Base-by-base conservation (phyloP, 2,888 invertebrate species). In the Hybos culiciformis region DNA sequence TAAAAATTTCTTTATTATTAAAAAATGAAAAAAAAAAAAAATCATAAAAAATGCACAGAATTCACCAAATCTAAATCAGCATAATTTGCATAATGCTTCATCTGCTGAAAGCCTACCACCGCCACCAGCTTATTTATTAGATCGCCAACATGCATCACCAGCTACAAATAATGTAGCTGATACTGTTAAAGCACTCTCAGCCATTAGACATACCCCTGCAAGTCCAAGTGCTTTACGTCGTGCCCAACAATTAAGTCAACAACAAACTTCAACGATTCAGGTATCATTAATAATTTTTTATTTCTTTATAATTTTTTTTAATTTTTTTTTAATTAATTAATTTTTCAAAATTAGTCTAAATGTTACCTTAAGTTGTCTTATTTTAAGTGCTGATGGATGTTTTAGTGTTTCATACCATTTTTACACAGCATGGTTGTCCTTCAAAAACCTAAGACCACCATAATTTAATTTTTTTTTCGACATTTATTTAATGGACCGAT, bases 191-290 rank as follows among this genome's bases (percentile, higher is more conserved):
- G 86, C 84, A 33, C 66, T 90, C 44, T 87, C 86, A 0, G 85
- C 87, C 57, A 66, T 87, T 48, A 80, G 84, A 54, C 88, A 88
- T 66, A 86, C 83, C 55, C 87, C 88, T 1, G 86, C 87, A 3
- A 88, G 87, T 51, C 88, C 90, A 5, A 79, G 80, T 50, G 72
- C 83, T 5, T 67, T 81, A 20, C 73, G 84, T 7, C 73, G 80
- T 48, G 55, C 59, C 46, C 62, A 62, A 45, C 49, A 46, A 43
- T 46, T 52, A 43, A 44, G 48, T 41, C 51, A 53, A 44, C 39
- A 38, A 24, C 51, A 50, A 41, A 46, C 51, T 48, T 47, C 56
- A 46, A 50, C 51, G 50, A 50, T 59, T 53, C 65, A 63, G 63
- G 63, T 63, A 63, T 36, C 14, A 14, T 17, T 14, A 17, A 3